A percentile compares a stretch with the other conserved stretches of the same genome.
Conservation (phyloP, 1,140 invertebrate genomes). For the Chionoecetes opilio region DNA sequence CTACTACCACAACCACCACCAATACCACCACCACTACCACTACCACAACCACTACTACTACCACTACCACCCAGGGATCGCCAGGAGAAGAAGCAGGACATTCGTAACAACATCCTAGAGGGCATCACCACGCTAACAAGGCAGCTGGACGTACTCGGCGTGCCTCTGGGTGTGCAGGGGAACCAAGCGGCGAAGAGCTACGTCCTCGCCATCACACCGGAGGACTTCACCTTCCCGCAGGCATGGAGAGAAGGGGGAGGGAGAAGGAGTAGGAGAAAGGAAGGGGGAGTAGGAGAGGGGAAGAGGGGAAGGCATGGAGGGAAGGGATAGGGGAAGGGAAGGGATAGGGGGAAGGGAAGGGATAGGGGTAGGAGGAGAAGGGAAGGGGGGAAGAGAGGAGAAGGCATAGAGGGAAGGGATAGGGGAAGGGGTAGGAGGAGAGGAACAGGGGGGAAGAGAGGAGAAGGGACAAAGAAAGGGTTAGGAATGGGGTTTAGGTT, state of each 20-base stretch:
- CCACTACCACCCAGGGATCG: constrained; percentile 85
- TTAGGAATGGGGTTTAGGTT: neutral
- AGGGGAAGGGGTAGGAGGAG: neutral
- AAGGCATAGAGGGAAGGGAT: neutral
- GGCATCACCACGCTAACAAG: constrained; percentile 84
- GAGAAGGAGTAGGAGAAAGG: too few species aligned
- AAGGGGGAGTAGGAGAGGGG: neutral
- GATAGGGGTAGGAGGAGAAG: neutral
- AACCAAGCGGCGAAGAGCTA: constrained; percentile 85
- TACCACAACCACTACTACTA: too few species aligned
- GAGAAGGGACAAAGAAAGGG: neutral
- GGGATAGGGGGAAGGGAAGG: neutral
- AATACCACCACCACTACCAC: neutral
- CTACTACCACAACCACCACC: neutral
- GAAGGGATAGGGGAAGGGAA: neutral
- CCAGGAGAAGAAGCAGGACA: constrained; percentile 86
- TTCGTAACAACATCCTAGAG: constrained; percentile 86
- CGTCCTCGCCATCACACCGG: constrained; percentile 83
- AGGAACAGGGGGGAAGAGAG: neutral
- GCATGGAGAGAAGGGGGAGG: neutral
- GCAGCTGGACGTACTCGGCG: constrained; percentile 86
- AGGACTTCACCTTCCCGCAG: constrained; percentile 57
- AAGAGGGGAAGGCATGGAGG: neutral
- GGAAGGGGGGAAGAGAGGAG: neutral
- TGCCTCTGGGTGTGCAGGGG: constrained; percentile 84